A percentile compares a stretch with the other conserved stretches of the same genome.
Conservation (phyloP, 2,888 invertebrate genomes). For the Omphaloscelis lunosa region DNA sequence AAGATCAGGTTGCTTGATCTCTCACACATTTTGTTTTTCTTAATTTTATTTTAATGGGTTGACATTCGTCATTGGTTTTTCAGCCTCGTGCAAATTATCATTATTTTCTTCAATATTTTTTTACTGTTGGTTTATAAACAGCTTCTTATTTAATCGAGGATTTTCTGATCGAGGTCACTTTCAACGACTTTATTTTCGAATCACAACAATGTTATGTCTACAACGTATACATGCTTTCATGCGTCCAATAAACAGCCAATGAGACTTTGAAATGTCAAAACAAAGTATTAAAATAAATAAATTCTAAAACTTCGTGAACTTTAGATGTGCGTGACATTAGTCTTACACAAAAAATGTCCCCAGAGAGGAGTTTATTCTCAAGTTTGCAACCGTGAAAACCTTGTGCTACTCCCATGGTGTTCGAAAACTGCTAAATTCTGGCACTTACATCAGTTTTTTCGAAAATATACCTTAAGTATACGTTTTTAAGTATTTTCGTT, state of each 20-base stretch:
- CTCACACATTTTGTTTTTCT: slow-evolving; percentile 71
- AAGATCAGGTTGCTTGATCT: slow-evolving; percentile 77
- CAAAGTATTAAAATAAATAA: not conserved
- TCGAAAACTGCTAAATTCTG: no score
- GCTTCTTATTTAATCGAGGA: slow-evolving; percentile 24
- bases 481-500: no score
- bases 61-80: slow-evolving; percentile 43
- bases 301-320: not conserved
- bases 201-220: slow-evolving; percentile 52
- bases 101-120: slow-evolving; percentile 21
- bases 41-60: slow-evolving; percentile 50
- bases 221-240: slow-evolving; percentile 30
- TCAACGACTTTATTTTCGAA: slow-evolving; percentile 23
- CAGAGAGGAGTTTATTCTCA: no score
- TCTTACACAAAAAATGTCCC: no score
- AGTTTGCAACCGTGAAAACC: no score
- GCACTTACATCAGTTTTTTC: no score
- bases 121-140: slow-evolving; percentile 21
- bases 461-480: no score
- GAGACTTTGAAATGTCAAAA: slow-evolving; percentile 20
- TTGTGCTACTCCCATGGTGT: no score
- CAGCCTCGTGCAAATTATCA: slow-evolving; percentile 16
- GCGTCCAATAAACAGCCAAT: slow-evolving; percentile 16
- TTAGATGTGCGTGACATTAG: slow-evolving; percentile 1
- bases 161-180: slow-evolving; percentile 34